A percentile compares a stretch with the other conserved stretches of the same genome.
phyloP scores from a whole-genome alignment of 2,888 invertebrate genomes.

The Kuschelorhynchus macadamiae region DNA sequence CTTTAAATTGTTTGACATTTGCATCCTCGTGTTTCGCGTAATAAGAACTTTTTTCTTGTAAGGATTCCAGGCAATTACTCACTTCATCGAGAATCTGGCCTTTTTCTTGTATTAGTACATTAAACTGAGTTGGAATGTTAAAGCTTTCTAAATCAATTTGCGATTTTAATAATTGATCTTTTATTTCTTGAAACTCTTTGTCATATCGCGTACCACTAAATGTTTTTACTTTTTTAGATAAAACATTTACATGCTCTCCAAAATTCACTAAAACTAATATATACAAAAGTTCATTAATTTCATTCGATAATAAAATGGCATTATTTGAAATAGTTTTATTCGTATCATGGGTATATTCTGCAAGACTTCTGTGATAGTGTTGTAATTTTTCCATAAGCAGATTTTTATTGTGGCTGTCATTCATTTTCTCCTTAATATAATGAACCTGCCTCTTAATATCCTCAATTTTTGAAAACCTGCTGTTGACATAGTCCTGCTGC shows the following conservation, averaged over 20 bases:
- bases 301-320: slow-evolving; percentile 49
- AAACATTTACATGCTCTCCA: slow-evolving; percentile 33
- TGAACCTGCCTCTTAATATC: slow-evolving; percentile 54
- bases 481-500: slow-evolving; percentile 20
- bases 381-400: slow-evolving; percentile 51
- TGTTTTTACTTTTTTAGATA: slow-evolving; percentile 40
- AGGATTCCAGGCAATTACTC: slow-evolving; percentile 26
- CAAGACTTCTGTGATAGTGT: slow-evolving; percentile 41
- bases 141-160: slow-evolving; percentile 39
- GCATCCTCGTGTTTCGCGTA: slow-evolving; percentile 22
- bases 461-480: slow-evolving; percentile 52
- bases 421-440: slow-evolving; percentile 54
- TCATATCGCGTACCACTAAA: slow-evolving; percentile 48
- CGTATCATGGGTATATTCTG: slow-evolving; percentile 40
- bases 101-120: slow-evolving; percentile 41
- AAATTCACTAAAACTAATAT: slow-evolving; percentile 37
- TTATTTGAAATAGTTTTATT: slow-evolving; percentile 51
- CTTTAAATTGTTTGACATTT: slow-evolving; percentile 28
- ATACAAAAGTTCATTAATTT: slow-evolving; percentile 50
- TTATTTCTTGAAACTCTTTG: slow-evolving; percentile 47
- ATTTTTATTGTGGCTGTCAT: slow-evolving; percentile 46
- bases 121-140: slow-evolving; percentile 40
- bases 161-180: slow-evolving; percentile 35
- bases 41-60: slow-evolving; percentile 47
- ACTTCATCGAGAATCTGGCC: slow-evolving; percentile 52